Evolutionary conservation across 2,797 vertebrate species (phyloP).

Genomic region (Huso huso): DNA sequence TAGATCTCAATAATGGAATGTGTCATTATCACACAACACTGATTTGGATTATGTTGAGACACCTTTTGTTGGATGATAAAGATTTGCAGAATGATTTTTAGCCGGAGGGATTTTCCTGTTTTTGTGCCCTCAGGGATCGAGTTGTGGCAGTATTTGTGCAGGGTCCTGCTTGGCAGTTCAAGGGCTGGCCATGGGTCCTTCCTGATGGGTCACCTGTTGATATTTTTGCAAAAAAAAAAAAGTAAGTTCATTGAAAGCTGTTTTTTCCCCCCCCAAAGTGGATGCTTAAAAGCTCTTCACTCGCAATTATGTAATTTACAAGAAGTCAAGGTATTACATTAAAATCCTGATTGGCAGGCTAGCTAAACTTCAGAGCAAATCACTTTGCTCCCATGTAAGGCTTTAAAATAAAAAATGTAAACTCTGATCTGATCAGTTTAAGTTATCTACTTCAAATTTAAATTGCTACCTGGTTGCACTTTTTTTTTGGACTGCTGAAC

Average conservation of each 20-base stretch:
- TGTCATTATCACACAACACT: too few species aligned
- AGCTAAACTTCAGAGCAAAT: background rate
- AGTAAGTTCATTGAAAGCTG: constrained; percentile 57
- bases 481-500: too few species aligned
- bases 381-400: too few species aligned
- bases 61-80: too few species aligned
- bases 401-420: too few species aligned
- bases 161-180: constrained; percentile 97
- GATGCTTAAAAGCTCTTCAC: background rate
- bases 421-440: too few species aligned
- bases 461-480: too few species aligned
- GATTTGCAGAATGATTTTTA: too few species aligned
- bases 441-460: too few species aligned
- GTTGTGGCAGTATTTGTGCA: constrained; percentile 96
- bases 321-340: background rate
- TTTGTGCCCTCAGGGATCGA: constrained; percentile 70
- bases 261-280: background rate
- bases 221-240: constrained; percentile 97
- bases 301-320: background rate
- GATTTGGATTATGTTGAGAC: too few species aligned
- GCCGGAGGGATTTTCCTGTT: too few species aligned
- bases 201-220: constrained; percentile 96
- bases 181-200: constrained; percentile 96
- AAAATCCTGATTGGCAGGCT: background rate
- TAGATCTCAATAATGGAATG: too few species aligned